Evolutionary conservation across 1,140 invertebrate species (phyloP), one percentile per base, ranked within the genome.

Genomic region (Amyelois transitella): DNA sequence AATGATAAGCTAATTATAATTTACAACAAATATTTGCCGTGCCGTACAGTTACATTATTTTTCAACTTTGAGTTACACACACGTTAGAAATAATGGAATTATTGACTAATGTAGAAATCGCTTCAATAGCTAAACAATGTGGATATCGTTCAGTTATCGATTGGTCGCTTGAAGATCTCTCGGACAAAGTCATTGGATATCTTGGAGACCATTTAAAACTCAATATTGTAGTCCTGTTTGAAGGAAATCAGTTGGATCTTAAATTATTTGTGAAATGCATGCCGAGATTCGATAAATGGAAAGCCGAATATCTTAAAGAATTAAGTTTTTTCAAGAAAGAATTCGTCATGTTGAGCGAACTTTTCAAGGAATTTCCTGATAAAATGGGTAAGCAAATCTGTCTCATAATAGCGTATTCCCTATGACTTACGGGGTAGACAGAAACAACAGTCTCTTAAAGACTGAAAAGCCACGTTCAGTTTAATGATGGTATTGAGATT

Each of bases 121-220:
- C 63, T 24, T 51, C 21, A 6, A 77, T 86, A 21, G 51, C 66
- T 12, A 58, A 74, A 55, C 45, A 70, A 51, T 64, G 60, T 57
- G 70, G 67, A 6, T 57, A 55, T 64, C 51, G 45, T 8, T 58
- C 58, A 43, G 53, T 66, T 19, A 18, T 75, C n/a, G 60, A 72
- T 53, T 84, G 72, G 69, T 52, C 14, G 0, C 22, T 73, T 8
- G 51, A 62, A 18, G 60, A 75, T 0, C 76, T 77, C 60, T 62
- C 72, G 0, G 63, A 79, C 28, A 58, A 72, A 53, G 38, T 77
- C 8, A 58, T 80, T 12, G 82, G 82, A 14, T 80, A 80, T 56
- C 61, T 84, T 8, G 81, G 79, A 51, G 81, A 86, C 51, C 79
- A 86, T 65, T 59, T 84, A 14, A 77, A 67, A 38, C 52, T 86